Conservation (phyloP, 2,797 vertebrate genomes). For the Rhabdophis nuchalis region DNA sequence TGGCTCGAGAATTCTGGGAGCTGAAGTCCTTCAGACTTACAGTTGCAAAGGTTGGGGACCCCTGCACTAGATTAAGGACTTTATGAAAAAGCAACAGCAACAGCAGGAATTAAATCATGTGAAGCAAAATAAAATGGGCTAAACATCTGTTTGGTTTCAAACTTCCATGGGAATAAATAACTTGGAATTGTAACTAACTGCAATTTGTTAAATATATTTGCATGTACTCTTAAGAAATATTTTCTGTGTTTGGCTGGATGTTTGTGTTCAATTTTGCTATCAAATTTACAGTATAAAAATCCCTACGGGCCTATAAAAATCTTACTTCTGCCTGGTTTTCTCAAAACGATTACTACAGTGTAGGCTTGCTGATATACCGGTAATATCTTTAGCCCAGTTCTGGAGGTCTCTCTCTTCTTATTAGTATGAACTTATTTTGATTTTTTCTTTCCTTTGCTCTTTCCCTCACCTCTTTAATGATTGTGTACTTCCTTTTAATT, state of each 20-base stretch:
- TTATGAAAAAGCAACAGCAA: background rate
- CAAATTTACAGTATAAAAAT: background rate
- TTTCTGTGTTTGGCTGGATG: background rate
- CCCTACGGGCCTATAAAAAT: background rate
- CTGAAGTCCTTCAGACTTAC: too few species aligned
- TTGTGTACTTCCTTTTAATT: background rate
- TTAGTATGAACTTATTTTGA: background rate
- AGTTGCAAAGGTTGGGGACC: too few species aligned
- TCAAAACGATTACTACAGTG: background rate
- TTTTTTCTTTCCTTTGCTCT: background rate
- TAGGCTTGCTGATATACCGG: background rate
- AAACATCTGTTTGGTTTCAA: background rate
- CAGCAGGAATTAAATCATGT: background rate
- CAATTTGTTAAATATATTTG: background rate
- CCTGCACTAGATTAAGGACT: background rate
- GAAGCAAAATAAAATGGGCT: background rate
- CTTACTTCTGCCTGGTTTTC: background rate
- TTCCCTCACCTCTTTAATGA: background rate
- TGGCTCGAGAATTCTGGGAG: too few species aligned
- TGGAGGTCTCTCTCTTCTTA: background rate
- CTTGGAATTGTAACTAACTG: background rate
- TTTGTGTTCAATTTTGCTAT: background rate
- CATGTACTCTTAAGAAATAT: background rate
- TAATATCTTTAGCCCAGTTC: background rate
- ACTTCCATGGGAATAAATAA: background rate